Base-by-base conservation (phyloP, 2,113 vertebrate species). In the Mesocricetus auratus region DNA sequence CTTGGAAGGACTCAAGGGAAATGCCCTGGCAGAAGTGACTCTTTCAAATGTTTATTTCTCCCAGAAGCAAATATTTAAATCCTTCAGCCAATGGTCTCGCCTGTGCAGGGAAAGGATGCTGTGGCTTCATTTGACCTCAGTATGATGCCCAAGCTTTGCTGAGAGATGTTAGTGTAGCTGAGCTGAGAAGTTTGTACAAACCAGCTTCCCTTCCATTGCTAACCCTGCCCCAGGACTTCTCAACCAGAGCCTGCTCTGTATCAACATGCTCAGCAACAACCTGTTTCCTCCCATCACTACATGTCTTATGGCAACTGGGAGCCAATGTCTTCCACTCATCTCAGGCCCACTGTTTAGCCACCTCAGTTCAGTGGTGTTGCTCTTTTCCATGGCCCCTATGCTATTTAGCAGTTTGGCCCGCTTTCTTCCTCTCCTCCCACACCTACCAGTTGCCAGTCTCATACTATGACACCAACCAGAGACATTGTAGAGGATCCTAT, bases 191-290 rank as follows among this genome's bases (percentile, higher is more conserved):
- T 29, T 39, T 87, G 19, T 19, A 42, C 39, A 29, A 62, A 4
- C 24, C 58, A 16, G 33, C 58, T 93, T 93, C n/a, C 11, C 2
- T 16, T 9, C 21, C 4, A 39, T 45, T 12, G 22, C 8, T 56
- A 47, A 71, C 24, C 2, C 66, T 26, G 15, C 26, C 68, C 2
- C 3, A 10, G 3, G 47, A 3, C 64, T 68, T 9, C 1, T 33
- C 53, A 33, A 47, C 21, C 36, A 29, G 78, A 78, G 66, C 29
- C 53, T 7, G 1, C 50, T 89, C 29, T 69, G 68, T 9, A 60
- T 16, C 0, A 7, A 19, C 15, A 5, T 0, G 1, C 36, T 56
- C 2, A 10, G 0, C 33, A 85, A 83, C 4, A 31, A 15, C 36
- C 9, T 39, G 5, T 26, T 36, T 53, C 17, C 69, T 29, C 21